These are phyloP conservation scores for Anhinga anhinga DNA, from an alignment of 2,113 vertebrate genomes.

Conservation along the genomic window DNA sequence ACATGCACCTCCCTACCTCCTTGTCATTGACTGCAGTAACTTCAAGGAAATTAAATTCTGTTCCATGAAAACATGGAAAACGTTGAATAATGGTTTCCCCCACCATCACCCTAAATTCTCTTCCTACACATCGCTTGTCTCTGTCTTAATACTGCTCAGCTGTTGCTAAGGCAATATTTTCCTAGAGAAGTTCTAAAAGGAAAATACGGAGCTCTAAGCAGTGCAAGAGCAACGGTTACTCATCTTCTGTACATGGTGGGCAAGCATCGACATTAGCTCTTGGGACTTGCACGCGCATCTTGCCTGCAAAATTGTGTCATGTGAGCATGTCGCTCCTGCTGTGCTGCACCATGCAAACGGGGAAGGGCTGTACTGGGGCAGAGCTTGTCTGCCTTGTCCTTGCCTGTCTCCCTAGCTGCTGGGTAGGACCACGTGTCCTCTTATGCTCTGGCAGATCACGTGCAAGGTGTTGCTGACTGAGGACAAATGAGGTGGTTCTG, in stretches of 20 bases:
- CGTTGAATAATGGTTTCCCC: neutral
- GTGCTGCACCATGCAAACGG: fast-evolving
- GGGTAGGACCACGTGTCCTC: too few relatives aligned
- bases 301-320: fast-evolving
- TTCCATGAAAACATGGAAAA: neutral
- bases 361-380: neutral
- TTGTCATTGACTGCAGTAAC: neutral
- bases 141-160: neutral
- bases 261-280: neutral
- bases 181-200: neutral
- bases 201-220: neutral
- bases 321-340: fast-evolving
- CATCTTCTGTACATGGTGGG: neutral
- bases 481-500: neutral
- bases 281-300: neutral
- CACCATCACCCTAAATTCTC: neutral
- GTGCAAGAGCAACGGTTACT: neutral
- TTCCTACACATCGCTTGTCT: neutral
- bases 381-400: neutral
- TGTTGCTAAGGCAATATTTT: neutral
- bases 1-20: neutral
- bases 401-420: neutral
- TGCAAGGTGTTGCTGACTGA: neutral
- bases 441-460: neutral
- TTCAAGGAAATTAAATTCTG: neutral